Evolutionary conservation across 2,113 vertebrate genomes (phyloP), one percentile per base, ranked within the genome.

Genomic region (Maccullochella peelii): DNA sequence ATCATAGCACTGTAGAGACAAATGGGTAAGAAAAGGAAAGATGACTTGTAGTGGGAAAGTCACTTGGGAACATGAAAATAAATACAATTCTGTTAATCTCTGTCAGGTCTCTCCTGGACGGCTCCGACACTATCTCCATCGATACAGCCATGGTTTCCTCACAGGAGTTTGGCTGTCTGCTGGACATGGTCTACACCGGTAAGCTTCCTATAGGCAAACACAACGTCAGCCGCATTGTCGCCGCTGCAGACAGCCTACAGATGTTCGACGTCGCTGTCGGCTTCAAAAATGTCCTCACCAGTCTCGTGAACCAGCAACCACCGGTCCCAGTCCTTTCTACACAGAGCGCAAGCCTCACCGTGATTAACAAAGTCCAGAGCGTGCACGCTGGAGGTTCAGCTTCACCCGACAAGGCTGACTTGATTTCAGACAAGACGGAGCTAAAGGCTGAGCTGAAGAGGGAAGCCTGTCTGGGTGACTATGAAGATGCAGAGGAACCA

Each of bases 241-340:
- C 97, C 0, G 86, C 97, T 1, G 97, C 98, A 0, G 97, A 97
- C 91, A 97, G 95, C 90, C 95, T 99, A 61, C 97, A 98, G 93
- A 97, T 98, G 97, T 97, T 97, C n/a, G 97, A 98, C 8, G 95
- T 98, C 82, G 97, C 97, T 0, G 94, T 97, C 1, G 95, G 97
- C 8, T 97, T 97, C 85, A 98, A 96, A 89, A 97, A 95, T 23
- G 94, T 97, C 68, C 95, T 98, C 55, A 94, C 94, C 47, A 96
- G 91, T 49, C 94, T 98, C 0, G 94, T 97, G 77, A 92, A 73
- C 72, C 92, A 90, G 73, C 85, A 93, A 0, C 33, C 79, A 0
- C 8, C 76, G 0, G 25, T 2, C 25, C 49, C 72, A 0, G 67
- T 30, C 23, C 4, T 3, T 6, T 1, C 79, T 0, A 27, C 30